Conservation (phyloP, 1,140 invertebrate genomes). For the Drosophila lini region DNA sequence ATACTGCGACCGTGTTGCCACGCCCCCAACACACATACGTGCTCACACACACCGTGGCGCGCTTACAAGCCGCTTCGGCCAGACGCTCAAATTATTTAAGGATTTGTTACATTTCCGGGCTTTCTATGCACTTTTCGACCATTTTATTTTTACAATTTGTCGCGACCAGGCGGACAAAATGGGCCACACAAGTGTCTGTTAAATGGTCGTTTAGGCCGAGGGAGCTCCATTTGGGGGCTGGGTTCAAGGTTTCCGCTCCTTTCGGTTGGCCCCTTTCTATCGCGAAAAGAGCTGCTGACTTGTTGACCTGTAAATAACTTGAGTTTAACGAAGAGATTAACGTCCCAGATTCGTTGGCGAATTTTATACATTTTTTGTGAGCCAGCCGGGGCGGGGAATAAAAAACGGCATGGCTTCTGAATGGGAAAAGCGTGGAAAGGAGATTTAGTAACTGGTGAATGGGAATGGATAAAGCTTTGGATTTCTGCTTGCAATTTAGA, state of each 20-base stretch:
- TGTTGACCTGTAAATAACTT: conserved; percentile 65
- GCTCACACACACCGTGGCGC: neutral
- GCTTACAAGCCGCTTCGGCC: conserved; percentile 15
- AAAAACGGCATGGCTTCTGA: conserved; percentile 13
- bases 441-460: conserved; percentile 14
- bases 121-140: conserved; percentile 43
- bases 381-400: neutral
- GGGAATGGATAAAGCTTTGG: conserved; percentile 11
- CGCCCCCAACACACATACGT: conserved; percentile 26
- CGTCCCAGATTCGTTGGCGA: conserved; percentile 34
- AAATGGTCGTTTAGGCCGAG: conserved; percentile 59
- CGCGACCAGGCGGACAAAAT: conserved; percentile 46
- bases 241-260: conserved; percentile 34
- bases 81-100: conserved; percentile 77
- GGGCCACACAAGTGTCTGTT: conserved; percentile 57
- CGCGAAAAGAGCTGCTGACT: conserved; percentile 47
- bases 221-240: conserved; percentile 10
- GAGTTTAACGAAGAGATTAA: conserved; percentile 60
- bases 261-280: conserved; percentile 21
- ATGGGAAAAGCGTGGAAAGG: neutral
- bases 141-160: conserved; percentile 64
- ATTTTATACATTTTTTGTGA: conserved; percentile 46
- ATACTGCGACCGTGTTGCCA: conserved; percentile 48
- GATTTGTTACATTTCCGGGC: conserved; percentile 71
- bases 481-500: conserved; percentile 5